Percentiles rank a stretch among this genome's conserved stretches.
Conservation (phyloP, 2,113 vertebrate genomes). For the Passer montanus region DNA sequence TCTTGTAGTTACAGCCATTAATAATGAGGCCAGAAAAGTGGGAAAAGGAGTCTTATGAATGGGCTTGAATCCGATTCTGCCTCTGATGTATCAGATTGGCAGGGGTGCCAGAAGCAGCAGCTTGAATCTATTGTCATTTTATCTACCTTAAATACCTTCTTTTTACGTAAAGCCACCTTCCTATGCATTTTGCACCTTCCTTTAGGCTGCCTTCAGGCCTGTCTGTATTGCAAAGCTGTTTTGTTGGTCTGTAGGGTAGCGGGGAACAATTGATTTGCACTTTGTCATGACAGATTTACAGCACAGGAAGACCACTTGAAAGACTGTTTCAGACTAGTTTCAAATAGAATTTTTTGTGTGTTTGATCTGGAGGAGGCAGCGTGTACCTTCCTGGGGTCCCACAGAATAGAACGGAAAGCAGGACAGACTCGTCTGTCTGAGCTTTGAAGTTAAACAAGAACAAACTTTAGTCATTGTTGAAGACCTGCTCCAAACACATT, state of each 20-base stretch:
- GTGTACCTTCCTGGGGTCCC: slow-evolving; percentile 1
- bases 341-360: background rate
- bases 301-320: slow-evolving; percentile 33
- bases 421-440: background rate
- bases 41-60: background rate
- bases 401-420: background rate
- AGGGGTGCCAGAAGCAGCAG: slow-evolving; percentile 30
- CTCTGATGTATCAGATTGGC: slow-evolving; percentile 14
- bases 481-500: background rate
- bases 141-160: slow-evolving; percentile 17
- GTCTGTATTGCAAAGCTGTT: background rate
- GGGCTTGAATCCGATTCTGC: background rate
- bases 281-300: slow-evolving; percentile 48
- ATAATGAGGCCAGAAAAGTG: slow-evolving; percentile 28
- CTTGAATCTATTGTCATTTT: slow-evolving; percentile 14
- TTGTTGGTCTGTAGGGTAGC: slow-evolving; percentile 16
- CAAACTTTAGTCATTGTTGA: background rate
- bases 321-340: slow-evolving; percentile 28
- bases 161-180: slow-evolving; percentile 19
- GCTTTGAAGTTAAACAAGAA: slow-evolving; percentile 26
- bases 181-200: slow-evolving; percentile 30
- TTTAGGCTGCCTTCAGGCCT: slow-evolving; percentile 4
- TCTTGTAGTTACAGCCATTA: background rate
- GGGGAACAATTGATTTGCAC: slow-evolving; percentile 49
- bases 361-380: slow-evolving; percentile 29